Evolutionary conservation across 2,888 invertebrate species (phyloP), one percentile per base, ranked within the genome.

Genomic region (Dorcus parallelipipedus): DNA sequence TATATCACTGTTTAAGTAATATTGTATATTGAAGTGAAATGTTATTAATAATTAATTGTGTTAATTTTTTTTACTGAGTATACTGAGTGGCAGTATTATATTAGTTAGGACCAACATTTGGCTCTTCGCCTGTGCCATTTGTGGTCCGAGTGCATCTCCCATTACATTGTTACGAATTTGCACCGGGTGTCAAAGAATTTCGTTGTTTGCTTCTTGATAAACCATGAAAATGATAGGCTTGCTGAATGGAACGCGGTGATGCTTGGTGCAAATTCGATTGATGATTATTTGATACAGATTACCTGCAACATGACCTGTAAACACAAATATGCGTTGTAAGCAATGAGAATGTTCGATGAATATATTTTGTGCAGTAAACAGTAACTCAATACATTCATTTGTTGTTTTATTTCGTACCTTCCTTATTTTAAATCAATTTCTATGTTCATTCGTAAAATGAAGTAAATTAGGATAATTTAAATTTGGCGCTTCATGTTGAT

Each of bases 301-400:
- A 76, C 74, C 75, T 76, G 74, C 73, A 75, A 75, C 72, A 74
- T 76, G 74, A 76, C 73, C 74, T 76, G 75, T 73, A 76, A 74
- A 66, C 64, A 60, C 40, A 55, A 73, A 72, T 73, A 75, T 77
- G 75, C 75, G 74, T 77, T 76, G 75, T 76, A 75, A 75, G 76
- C 76, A 77, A 76, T 77, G 77, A 76, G 76, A 73, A 75, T 77
- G 78, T 77, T 76, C 73, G 74, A 77, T 76, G 76, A 74, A 78
- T 78, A 78, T 78, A 78, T 78, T 78, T 78, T 78, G 78, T 78
- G 78, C 78, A 78, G 78, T 78, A 78, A 78, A 78, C 73, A 73
- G 73, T 77, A 76, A 76, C 74, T 75, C 73, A 72, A 76, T 75
- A 75, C 71, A 52, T 50, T 72, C 65, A 58, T 57, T 47, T 45